Conservation (phyloP, 2,888 invertebrate species). For the Patella pellucida region DNA sequence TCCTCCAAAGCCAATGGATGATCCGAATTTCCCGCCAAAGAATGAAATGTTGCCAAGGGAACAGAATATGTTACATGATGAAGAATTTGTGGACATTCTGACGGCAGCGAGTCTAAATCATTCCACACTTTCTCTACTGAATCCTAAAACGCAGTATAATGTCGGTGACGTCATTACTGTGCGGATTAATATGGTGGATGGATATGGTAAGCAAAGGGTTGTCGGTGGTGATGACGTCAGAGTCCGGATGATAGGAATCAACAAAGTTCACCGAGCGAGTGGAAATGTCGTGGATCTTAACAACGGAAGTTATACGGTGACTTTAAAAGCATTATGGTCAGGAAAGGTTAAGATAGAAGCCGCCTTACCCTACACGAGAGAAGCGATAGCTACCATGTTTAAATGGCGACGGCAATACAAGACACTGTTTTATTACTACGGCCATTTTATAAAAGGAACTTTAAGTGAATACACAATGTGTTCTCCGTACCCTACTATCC, state of each 20-base stretch:
- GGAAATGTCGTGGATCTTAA: conserved; percentile 23
- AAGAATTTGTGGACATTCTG: neutral
- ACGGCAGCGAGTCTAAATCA: neutral
- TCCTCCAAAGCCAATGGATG: neutral
- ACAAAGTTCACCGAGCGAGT: neutral
- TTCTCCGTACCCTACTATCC: neutral
- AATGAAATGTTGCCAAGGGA: neutral
- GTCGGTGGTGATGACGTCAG: conserved; percentile 22
- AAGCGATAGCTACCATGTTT: neutral
- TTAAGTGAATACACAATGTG: neutral
- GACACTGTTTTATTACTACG: neutral
- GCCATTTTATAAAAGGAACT: neutral
- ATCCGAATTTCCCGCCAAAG: neutral
- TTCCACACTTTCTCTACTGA: neutral
- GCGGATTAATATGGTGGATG: conserved; percentile 16
- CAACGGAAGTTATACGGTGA: conserved; percentile 22
- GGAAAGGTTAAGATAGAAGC: neutral
- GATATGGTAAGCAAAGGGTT: conserved; percentile 14
- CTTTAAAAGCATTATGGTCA: conserved; percentile 15
- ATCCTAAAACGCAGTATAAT: neutral
- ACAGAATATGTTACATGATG: neutral
- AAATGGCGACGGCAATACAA: conserved; percentile 1
- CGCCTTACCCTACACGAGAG: neutral
- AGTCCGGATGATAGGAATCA: conserved; percentile 12
- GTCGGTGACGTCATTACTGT: conserved; percentile 16